Evolutionary conservation across 2,113 vertebrate species (phyloP).

Genomic region (Echinops telfairi): DNA sequence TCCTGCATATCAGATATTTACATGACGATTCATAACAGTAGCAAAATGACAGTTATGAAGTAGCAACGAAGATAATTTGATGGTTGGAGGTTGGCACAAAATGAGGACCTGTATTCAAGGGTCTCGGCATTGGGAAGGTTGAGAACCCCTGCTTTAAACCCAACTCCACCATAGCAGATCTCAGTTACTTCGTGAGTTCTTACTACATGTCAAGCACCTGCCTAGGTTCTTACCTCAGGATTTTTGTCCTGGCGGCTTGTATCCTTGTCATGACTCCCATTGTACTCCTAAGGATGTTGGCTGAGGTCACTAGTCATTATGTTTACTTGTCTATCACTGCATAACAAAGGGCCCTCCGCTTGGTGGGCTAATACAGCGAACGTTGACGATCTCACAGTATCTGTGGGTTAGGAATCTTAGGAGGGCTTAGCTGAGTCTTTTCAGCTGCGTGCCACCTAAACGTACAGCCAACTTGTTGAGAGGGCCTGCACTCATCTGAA

Average conservation of each 20-base stretch:
- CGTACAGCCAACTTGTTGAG: background rate
- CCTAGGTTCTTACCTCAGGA: background rate
- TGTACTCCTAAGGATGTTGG: background rate
- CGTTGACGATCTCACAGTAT: background rate
- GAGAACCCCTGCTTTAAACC: too few relatives aligned
- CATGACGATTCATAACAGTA: too few relatives aligned
- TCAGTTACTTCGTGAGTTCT: background rate
- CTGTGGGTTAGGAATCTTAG: background rate
- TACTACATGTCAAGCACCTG: background rate
- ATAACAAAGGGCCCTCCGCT: background rate
- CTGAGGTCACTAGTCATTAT: background rate
- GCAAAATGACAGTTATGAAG: too few relatives aligned
- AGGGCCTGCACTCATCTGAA: too few relatives aligned
- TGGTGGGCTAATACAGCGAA: constrained; percentile 14
- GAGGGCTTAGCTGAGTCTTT: background rate
- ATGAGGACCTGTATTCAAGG: too few relatives aligned
- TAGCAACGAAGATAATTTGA: too few relatives aligned
- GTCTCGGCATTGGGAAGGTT: too few relatives aligned
- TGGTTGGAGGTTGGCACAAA: too few relatives aligned
- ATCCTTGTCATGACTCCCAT: background rate
- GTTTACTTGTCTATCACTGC: background rate
- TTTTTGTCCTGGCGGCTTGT: background rate
- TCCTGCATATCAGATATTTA: too few relatives aligned
- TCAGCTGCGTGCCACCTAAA: background rate
- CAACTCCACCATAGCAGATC: background rate